Evolutionary conservation across 2,888 invertebrate species (phyloP).

Genomic region (Netelia fuscicornis): DNA sequence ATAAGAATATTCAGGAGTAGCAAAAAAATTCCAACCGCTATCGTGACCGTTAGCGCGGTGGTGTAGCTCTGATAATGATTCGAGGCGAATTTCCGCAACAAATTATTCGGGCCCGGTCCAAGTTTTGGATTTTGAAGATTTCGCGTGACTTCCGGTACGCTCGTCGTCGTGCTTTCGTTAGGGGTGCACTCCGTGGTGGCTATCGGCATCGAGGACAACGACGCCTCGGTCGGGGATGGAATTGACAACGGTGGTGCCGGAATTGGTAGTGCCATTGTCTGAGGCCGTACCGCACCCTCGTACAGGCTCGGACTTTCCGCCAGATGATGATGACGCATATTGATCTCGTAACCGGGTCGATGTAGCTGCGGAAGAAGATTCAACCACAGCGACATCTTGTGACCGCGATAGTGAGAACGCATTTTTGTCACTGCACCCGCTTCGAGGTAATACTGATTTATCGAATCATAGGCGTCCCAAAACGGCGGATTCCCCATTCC

Average conservation of each 20-base stretch:
- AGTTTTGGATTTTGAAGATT: constrained; percentile 82
- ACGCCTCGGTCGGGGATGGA: constrained; percentile 85
- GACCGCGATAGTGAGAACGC: constrained; percentile 96
- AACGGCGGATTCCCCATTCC: constrained; percentile 88
- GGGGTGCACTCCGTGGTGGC: constrained; percentile 92
- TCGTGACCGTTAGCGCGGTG: constrained; percentile 94
- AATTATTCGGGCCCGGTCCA: constrained; percentile 89
- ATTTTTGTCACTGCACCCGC: constrained; percentile 88
- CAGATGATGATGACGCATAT: constrained; percentile 95
- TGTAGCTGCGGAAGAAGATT: constrained; percentile 96
- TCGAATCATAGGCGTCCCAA: constrained; percentile 96
- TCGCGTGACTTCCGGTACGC: constrained; percentile 73
- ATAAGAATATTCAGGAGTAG: constrained; percentile 93
- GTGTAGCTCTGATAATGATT: constrained; percentile 96
- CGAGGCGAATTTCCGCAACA: constrained; percentile 91
- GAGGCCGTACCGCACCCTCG: constrained; percentile 91
- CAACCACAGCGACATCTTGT: constrained; percentile 97
- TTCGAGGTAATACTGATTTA: constrained; percentile 95
- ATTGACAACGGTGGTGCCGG: constrained; percentile 85
- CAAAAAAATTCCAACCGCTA: constrained; percentile 94
- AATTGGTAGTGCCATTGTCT: constrained; percentile 89
- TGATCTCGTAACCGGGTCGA: constrained; percentile 93
- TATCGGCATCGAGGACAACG: constrained; percentile 80
- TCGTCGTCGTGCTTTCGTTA: constrained; percentile 86
- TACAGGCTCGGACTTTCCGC: constrained; percentile 86